A percentile compares a stretch with the other conserved stretches of the same genome.
Evolutionary conservation across 2,797 vertebrate genomes (phyloP).

Genomic region (Peromyscus aztecus): DNA sequence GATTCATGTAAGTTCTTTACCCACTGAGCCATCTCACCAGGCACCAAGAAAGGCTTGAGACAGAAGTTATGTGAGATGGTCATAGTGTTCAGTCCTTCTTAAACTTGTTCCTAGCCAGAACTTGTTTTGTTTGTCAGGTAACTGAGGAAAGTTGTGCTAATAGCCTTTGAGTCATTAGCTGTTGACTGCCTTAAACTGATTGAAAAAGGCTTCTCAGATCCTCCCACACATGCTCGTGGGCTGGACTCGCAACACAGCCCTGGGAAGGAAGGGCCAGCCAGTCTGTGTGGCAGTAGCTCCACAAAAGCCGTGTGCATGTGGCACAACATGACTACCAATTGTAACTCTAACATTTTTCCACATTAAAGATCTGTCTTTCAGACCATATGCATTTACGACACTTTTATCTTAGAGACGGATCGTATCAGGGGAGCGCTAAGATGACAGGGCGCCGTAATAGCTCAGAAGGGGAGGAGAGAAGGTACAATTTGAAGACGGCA

Average conservation of each 20-base stretch:
- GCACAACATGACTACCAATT: neutral
- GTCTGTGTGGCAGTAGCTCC: neutral
- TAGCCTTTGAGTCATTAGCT: neutral
- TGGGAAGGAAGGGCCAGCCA: neutral
- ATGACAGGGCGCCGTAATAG: neutral
- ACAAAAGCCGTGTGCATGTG: neutral
- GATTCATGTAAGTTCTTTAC: too few relatives aligned
- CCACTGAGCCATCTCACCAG: neutral
- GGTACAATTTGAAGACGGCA: conserved; percentile 28
- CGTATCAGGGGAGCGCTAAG: neutral
- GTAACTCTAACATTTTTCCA: neutral
- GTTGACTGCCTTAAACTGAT: neutral
- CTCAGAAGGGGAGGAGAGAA: conserved; percentile 9
- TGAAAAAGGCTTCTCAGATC: neutral
- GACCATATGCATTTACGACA: neutral
- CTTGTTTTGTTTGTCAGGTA: neutral
- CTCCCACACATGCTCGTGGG: neutral
- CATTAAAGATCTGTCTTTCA: conserved; percentile 23
- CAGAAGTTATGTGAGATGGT: fast-evolving
- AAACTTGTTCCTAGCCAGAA: neutral
- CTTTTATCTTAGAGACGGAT: neutral
- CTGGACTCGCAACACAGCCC: fast-evolving
- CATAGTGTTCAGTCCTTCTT: neutral
- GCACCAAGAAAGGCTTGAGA: neutral
- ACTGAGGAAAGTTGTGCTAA: neutral